These are phyloP conservation scores for Lanius collurio DNA, from an alignment of 2,113 vertebrate species.

Conservation along the genomic window DNA sequence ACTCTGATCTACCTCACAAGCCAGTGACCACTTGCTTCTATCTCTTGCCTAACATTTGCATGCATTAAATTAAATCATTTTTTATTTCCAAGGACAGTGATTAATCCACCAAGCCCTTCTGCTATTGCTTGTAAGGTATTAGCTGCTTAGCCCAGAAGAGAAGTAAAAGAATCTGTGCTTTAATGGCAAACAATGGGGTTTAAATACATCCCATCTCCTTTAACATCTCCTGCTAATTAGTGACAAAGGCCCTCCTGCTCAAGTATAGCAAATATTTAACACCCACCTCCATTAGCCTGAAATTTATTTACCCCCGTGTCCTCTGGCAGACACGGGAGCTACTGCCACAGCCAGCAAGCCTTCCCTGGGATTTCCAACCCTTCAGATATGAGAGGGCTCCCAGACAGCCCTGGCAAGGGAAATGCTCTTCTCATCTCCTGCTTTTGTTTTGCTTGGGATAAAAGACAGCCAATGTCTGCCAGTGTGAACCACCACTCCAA, in stretches of 20 bases:
- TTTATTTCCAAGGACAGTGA: slow-evolving; percentile 52
- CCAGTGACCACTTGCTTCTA: not conserved
- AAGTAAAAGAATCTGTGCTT: slow-evolving; percentile 27
- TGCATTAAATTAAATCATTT: slow-evolving; percentile 47
- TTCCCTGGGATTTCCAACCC: not conserved
- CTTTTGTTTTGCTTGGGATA: not conserved
- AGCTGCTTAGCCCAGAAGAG: slow-evolving; percentile 43
- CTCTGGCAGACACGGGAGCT: not conserved
- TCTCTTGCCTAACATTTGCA: not conserved
- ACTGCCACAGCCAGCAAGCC: not conserved
- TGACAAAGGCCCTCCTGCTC: slow-evolving; percentile 42
- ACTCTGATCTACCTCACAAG: not conserved
- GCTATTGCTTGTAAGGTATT: slow-evolving; percentile 24
- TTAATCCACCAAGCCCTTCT: slow-evolving; percentile 42
- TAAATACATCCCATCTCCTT: slow-evolving; percentile 52
- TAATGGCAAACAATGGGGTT: slow-evolving; percentile 58
- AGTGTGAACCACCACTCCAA: not conserved
- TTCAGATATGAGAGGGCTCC: not conserved
- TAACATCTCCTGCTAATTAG: slow-evolving; percentile 58
- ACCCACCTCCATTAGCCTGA: slow-evolving; percentile 27
- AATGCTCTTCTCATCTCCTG: not conserved
- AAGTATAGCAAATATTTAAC: slow-evolving; percentile 68
- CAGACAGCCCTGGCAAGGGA: not conserved
- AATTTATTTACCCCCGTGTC: slow-evolving; percentile 47
- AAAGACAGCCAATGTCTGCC: not conserved